Evolutionary conservation across 2,888 invertebrate species (phyloP), one percentile per base, ranked within the genome.

Genomic region (Nycteola revayana): DNA sequence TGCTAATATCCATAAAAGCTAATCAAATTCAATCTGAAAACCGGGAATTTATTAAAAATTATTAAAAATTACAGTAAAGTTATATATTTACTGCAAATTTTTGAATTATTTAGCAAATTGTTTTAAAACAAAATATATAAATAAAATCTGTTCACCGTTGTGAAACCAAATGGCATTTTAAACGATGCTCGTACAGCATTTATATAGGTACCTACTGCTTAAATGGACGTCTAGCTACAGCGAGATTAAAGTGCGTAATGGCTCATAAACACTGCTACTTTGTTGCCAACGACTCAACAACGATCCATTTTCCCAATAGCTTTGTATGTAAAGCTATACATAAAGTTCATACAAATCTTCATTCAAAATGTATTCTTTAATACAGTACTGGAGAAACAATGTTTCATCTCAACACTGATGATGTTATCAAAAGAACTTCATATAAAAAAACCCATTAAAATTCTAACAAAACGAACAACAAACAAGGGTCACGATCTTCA

Each of bases 381-480:
- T n/a, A n/a, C n/a, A n/a, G n/a, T n/a, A n/a, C n/a, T n/a, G n/a
- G n/a, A n/a, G n/a, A n/a, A n/a, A n/a, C n/a, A n/a, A n/a, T n/a
- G n/a, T n/a, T n/a, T n/a, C n/a, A n/a, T n/a, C n/a, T n/a, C n/a
- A n/a, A n/a, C n/a, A n/a, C n/a, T n/a, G n/a, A n/a, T n/a, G n/a
- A n/a, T n/a, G n/a, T 35, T 24, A 42, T 45, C 45, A 9, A 42
- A 50, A 38, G 28, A 18, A 20, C 9, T 32, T 35, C 26, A 35
- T 42, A n/a, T 43, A 28, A 39, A 38, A 20, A 39, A 28, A 25
- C 24, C 38, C 42, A 54, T 56, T 54, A 42, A 38, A 48, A 42
- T 23, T 29, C 40, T 39, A 25, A 24, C 39, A 40, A 46, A 48
- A 42, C 46, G 22, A 40, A 58, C 55, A 45, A 51, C 46, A 21